Evolutionary conservation across 2,113 vertebrate genomes (phyloP), one percentile per base, ranked within the genome.

Genomic region (Andinoacara biseriatus): DNA sequence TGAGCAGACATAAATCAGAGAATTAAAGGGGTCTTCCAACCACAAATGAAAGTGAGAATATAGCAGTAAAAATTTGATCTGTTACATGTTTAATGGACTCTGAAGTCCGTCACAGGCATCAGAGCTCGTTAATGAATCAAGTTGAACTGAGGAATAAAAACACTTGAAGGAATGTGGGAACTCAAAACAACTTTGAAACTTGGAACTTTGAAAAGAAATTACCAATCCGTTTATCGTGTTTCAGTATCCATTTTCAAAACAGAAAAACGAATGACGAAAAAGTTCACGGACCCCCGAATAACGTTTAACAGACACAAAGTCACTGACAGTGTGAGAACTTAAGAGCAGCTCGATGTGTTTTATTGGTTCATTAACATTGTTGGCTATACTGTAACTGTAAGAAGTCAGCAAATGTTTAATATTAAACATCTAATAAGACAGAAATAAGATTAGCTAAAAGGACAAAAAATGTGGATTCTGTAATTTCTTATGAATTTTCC

Each of bases 31-130:
- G 17, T 20, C 24, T 69, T 69, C 24, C 43, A 69, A 69, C 15
- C 52, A 52, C 63, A 67, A 49, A 67, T 29, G 43, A 52, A 49
- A 29, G 29, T 69, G 26, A 69, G 52, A 69, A 52, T 10, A 69
- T 69, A 52, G 43, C 18, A 29, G 29, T 72, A 72, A 31, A 24
- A 52, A 69, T 24, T 24, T 69, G 3, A 29, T 69, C 49, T 72
- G 63, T 72, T 67, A 43, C 56, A 13, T 2, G 38, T 59, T 74
- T 74, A 74, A 52, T 74, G 79, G 33, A 38, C 63, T 75, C 31
- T 2, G 40, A 74, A 1, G 9, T 17, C 33, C 46, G 78, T 10
- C 24, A 3, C n/a, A 2, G 20, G 60, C 33, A 33, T 74, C 80
- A 13, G 24, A 22, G 49, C 69, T 75, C 20, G 9, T 75, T 56